Conservation (phyloP, 2,113 vertebrate species). For the Notothenia coriiceps region DNA sequence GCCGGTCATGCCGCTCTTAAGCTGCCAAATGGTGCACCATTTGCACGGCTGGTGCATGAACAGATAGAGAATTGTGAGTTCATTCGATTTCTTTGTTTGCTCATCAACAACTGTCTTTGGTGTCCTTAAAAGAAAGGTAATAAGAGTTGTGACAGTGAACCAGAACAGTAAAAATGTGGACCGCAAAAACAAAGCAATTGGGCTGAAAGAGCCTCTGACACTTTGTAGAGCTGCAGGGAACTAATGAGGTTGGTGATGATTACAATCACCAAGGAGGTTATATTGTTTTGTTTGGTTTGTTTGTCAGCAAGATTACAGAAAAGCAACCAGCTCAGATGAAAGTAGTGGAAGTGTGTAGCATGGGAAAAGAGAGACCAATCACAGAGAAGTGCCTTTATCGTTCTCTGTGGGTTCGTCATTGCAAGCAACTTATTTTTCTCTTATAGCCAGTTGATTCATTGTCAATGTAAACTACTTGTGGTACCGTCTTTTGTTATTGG, state of each 20-base stretch:
- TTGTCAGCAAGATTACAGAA: too few species aligned
- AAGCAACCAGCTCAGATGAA: too few species aligned
- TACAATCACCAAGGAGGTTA: too few species aligned
- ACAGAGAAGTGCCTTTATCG: too few species aligned
- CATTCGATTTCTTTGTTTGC: too few species aligned
- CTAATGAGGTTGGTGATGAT: not conserved
- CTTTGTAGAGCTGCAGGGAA: not conserved
- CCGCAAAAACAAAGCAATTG: not conserved
- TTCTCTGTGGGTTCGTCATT: not conserved
- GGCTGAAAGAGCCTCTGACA: not conserved
- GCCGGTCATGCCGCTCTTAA: not conserved
- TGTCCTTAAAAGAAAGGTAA: not conserved
- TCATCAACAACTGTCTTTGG: not conserved
- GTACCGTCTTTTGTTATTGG: not conserved
- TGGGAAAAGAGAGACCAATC: too few species aligned
- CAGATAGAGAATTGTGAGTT: too few species aligned
- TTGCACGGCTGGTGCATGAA: not conserved
- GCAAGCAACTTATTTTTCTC: not conserved
- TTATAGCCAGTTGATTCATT: not conserved
- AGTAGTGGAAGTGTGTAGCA: too few species aligned
- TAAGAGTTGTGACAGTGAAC: not conserved
- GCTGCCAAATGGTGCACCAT: not conserved
- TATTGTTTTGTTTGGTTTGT: too few species aligned
- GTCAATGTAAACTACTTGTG: not conserved
- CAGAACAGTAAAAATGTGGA: not conserved